phyloP scores from a whole-genome alignment of 2,797 vertebrate species.

The Picus viridis region DNA sequence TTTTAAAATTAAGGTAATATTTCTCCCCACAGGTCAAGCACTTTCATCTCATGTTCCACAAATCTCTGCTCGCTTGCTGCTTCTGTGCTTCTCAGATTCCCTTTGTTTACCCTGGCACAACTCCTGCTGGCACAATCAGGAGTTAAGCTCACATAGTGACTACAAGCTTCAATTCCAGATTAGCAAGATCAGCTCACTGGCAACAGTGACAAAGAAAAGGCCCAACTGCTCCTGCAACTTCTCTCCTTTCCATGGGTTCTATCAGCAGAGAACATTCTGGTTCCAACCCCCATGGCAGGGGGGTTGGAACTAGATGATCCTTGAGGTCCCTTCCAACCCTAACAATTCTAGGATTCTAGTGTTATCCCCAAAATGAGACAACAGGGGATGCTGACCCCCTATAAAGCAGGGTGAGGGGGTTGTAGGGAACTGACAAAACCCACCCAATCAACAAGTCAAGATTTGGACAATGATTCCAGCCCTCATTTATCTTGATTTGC shows the following conservation, averaged over 20 bases:
- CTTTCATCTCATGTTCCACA: not conserved
- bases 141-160: not conserved
- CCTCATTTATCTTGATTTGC: not conserved
- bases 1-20: constrained; percentile 21
- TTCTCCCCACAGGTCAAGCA: not conserved
- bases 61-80: not conserved
- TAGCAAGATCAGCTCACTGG: not conserved
- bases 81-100: not conserved
- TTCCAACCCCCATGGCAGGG: no score
- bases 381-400: not conserved
- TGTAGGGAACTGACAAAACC: not conserved
- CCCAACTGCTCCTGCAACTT: not conserved
- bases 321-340: no score
- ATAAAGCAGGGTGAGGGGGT: not conserved
- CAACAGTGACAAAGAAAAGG: not conserved
- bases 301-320: no score
- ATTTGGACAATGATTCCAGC: not conserved
- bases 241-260: not conserved
- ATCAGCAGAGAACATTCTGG: not conserved
- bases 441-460: not conserved
- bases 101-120: not conserved
- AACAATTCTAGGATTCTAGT: no score
- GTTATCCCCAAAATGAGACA: no score
- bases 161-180: not conserved
- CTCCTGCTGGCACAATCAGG: not conserved